Percentiles rank a stretch among this genome's conserved stretches.
phyloP scores from a whole-genome alignment of 1,140 invertebrate genomes.

The Zeugodacus cucurbitae region DNA sequence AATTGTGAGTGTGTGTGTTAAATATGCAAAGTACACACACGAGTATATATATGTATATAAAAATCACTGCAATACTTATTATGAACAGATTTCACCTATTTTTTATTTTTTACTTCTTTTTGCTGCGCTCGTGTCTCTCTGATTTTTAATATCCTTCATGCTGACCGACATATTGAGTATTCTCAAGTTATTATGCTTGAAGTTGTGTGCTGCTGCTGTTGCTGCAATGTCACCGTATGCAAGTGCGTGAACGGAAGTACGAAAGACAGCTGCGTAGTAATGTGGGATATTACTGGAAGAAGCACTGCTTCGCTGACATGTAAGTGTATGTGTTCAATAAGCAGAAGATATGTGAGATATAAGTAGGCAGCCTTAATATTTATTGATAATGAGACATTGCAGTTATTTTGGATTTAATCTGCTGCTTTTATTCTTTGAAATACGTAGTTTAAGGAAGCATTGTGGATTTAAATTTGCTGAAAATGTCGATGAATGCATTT shows the following conservation, averaged over 20 bases:
- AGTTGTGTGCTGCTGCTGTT: background rate
- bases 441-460: no score
- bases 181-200: background rate
- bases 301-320: background rate
- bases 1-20: background rate
- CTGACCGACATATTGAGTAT: background rate
- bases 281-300: background rate
- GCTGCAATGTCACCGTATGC: background rate
- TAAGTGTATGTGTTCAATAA: background rate
- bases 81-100: background rate
- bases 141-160: background rate
- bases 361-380: background rate
- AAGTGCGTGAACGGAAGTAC: background rate
- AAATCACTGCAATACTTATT: conserved; percentile 3
- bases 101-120: background rate
- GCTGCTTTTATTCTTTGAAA: no score
- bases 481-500: no score
- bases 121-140: background rate
- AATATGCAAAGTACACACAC: background rate
- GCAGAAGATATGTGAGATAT: no score
- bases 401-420: no score
- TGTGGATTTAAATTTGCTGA: no score
- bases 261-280: background rate
- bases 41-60: background rate
- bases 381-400: background rate